These are phyloP conservation scores for Trichoplusia ni DNA, from an alignment of 1,140 invertebrate species.

Conservation along the genomic window DNA sequence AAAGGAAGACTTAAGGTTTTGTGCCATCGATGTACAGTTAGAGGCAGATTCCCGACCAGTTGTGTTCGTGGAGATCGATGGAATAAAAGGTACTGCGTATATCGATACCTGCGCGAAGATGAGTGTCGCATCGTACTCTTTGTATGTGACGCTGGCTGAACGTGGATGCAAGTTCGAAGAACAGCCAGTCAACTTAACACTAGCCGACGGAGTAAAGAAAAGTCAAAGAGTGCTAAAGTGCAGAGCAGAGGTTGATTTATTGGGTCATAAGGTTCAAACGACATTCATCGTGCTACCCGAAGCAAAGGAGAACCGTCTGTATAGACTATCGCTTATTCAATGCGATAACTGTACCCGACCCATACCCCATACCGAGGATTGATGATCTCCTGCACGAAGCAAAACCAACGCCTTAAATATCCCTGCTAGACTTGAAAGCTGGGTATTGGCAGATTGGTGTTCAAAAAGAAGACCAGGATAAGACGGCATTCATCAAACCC, in stretches of 20 bases:
- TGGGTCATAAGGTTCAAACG: not conserved
- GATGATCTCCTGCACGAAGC: no score
- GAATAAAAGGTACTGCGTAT: not conserved
- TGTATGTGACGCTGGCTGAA: not conserved
- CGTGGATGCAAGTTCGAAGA: constrained; percentile 2
- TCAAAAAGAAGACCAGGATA: no score
- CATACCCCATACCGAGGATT: no score
- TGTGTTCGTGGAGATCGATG: not conserved
- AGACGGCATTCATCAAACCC: no score
- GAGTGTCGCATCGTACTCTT: not conserved
- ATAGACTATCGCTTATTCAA: no score
- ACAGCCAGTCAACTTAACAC: not conserved
- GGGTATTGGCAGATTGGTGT: no score
- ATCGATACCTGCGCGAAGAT: constrained; percentile 22
- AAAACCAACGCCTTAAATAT: no score
- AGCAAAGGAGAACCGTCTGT: constrained; percentile 1
- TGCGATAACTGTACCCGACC: no score
- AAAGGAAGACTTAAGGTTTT: not conserved
- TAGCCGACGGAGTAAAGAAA: constrained; percentile 24
- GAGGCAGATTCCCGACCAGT: not conserved
- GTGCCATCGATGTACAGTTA: not conserved
- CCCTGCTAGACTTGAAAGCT: no score
- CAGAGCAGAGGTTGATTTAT: not conserved
- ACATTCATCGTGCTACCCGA: constrained; percentile 21
- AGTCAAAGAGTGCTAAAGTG: not conserved